Conservation (phyloP, 2,113 vertebrate genomes). For the Hystrix cristata region DNA sequence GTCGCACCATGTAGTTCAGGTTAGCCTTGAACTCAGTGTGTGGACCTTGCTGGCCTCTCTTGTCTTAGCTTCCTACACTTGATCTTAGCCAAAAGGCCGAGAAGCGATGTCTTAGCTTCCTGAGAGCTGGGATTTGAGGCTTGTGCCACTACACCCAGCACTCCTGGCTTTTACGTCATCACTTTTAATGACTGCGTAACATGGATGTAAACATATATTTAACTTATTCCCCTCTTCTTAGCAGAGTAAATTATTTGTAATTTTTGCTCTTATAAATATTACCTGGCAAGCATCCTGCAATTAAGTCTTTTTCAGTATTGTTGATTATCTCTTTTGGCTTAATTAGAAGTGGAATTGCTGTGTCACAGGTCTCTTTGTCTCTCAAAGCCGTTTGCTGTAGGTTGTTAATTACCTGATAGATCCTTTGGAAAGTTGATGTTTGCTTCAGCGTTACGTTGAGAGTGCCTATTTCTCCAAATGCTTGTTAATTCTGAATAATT, state of each 20-base stretch:
- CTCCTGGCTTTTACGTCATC: neutral
- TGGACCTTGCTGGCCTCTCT: neutral
- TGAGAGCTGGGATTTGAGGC: neutral
- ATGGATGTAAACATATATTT: neutral
- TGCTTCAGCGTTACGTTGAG: neutral
- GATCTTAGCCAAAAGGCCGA: too few relatives aligned
- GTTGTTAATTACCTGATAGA: constrained; percentile 35
- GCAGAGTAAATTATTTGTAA: neutral
- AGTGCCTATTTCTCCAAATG: constrained; percentile 21
- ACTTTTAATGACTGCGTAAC: neutral
- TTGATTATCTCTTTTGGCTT: constrained; percentile 36
- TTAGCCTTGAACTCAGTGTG: neutral
- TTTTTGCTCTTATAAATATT: constrained; percentile 5
- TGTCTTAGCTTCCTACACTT: neutral
- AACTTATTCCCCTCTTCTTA: neutral
- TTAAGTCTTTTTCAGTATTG: neutral
- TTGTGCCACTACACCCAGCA: neutral
- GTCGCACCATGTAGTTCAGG: neutral
- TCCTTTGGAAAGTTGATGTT: constrained; percentile 19
- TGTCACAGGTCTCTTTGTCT: neutral
- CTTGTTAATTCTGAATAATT: constrained; percentile 31
- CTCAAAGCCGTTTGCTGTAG: neutral
- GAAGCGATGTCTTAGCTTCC: neutral
- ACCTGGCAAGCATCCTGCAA: neutral
- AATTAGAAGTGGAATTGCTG: neutral